Conservation (phyloP, 2,797 vertebrate genomes). For the Numenius phaeopus region DNA sequence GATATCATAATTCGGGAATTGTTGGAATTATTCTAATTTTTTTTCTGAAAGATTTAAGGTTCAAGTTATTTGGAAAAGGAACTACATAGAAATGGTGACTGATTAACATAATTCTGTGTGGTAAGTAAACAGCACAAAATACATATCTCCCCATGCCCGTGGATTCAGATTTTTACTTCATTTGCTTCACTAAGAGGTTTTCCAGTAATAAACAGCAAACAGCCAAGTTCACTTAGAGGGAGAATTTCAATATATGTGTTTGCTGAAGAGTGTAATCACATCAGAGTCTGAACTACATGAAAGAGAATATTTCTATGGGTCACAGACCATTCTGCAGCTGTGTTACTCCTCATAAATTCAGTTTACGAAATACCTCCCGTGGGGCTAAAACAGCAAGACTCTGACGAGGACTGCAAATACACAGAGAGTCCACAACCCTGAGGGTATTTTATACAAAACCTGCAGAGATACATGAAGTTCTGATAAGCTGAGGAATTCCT, state of each 20-base stretch:
- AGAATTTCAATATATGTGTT: slow-evolving; percentile 21
- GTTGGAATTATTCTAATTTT: background rate
- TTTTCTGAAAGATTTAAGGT: background rate
- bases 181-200: slow-evolving; percentile 2
- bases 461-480: background rate
- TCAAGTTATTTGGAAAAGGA: background rate
- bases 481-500: background rate
- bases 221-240: background rate
- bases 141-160: background rate
- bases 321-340: slow-evolving; percentile 11
- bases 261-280: slow-evolving; percentile 64
- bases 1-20: background rate
- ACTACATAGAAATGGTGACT: background rate
- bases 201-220: background rate
- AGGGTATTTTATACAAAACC: background rate
- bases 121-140: background rate
- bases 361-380: background rate
- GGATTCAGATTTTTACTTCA: background rate
- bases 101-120: background rate
- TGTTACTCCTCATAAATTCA: background rate
- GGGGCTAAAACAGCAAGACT: background rate
- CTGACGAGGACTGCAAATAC: background rate
- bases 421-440: background rate
- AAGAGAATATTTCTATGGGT: slow-evolving; percentile 4
- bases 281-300: background rate